phyloP scores from a whole-genome alignment of 2,888 invertebrate species.

The Dione vanillae region DNA sequence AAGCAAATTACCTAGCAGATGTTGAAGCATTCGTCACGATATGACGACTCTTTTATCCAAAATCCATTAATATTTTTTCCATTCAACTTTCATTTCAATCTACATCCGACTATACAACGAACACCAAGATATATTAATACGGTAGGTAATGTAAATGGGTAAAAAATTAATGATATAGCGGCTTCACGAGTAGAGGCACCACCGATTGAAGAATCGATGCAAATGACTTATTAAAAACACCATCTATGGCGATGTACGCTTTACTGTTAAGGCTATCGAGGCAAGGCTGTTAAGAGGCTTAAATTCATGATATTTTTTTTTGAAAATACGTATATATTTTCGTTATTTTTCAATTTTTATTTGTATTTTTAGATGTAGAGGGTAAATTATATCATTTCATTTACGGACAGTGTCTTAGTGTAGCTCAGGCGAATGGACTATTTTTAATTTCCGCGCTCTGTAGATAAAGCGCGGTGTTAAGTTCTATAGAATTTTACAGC shows the following conservation, averaged over 20 bases:
- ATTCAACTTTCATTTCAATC: constrained; percentile 37
- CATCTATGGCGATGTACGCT: constrained; percentile 55
- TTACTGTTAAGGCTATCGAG: constrained; percentile 39
- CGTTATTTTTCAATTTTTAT: neutral
- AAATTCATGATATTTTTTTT: neutral
- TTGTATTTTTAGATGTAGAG: neutral
- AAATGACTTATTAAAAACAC: constrained; percentile 57
- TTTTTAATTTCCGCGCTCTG: too few relatives aligned
- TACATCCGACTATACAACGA: constrained; percentile 22
- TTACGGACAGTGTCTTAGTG: too few relatives aligned
- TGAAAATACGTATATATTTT: neutral
- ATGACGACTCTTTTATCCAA: constrained; percentile 32
- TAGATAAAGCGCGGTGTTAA: neutral
- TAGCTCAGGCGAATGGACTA: too few relatives aligned
- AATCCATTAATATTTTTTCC: constrained; percentile 33
- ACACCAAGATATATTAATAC: constrained; percentile 38
- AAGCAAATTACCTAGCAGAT: neutral
- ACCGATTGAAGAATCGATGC: constrained; percentile 51
- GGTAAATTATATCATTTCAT: neutral
- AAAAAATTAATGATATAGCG: constrained; percentile 50
- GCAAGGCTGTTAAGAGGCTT: neutral
- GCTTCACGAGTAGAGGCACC: constrained; percentile 35
- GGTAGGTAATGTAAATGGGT: constrained; percentile 47
- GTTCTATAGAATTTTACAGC: too few relatives aligned
- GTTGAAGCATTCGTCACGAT: constrained; percentile 14